Conservation (phyloP, 2,113 vertebrate genomes). For the Lepus americanus region DNA sequence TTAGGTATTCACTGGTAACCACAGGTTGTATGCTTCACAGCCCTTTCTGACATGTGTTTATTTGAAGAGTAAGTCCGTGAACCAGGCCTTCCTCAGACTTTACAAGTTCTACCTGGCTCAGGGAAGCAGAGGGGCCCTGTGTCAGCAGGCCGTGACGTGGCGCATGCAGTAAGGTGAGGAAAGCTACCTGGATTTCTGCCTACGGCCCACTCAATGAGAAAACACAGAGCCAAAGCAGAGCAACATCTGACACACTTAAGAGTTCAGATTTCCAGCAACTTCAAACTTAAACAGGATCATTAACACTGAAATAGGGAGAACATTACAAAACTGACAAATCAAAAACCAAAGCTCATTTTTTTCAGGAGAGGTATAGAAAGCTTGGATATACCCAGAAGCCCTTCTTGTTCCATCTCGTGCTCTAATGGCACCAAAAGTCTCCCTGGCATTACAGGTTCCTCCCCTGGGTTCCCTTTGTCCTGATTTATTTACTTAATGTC, state of each 20-base stretch:
- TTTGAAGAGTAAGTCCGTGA: conserved; percentile 62
- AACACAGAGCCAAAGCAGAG: not conserved
- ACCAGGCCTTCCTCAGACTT: not conserved
- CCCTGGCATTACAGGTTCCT: not conserved
- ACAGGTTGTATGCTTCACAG: conserved; percentile 60
- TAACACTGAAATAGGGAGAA: conserved; percentile 1
- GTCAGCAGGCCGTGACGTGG: not conserved
- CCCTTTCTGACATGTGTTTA: conserved; percentile 73
- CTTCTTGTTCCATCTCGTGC: not conserved
- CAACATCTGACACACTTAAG: not conserved
- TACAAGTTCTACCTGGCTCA: conserved; percentile 49
- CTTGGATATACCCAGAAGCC: not conserved
- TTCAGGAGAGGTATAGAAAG: not conserved
- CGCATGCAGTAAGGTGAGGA: not conserved
- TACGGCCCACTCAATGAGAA: not conserved
- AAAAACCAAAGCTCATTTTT: conserved; percentile 38
- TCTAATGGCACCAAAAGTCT: not conserved
- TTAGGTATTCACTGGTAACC: conserved; percentile 54
- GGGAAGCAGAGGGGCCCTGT: not conserved
- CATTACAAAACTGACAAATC: not conserved
- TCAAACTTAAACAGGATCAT: not conserved
- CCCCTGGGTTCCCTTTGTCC: not conserved
- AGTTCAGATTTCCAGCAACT: conserved; percentile 34
- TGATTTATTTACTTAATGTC: conserved; percentile 6
- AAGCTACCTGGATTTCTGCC: not conserved